Evolutionary conservation across 2,113 vertebrate species (phyloP).

Genomic region (Ctenodactylus gundi): DNA sequence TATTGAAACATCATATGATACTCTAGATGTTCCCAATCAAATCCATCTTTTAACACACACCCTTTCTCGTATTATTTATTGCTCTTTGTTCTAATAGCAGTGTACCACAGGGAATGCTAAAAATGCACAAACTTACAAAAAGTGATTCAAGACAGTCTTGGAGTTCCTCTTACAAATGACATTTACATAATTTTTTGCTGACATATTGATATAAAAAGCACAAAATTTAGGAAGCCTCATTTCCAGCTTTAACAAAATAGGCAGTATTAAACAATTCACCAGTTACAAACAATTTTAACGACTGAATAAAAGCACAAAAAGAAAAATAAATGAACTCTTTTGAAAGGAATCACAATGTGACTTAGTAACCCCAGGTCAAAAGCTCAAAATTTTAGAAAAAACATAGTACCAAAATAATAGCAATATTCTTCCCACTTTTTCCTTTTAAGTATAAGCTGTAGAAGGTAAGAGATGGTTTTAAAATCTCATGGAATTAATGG

Average conservation of each 20-base stretch:
- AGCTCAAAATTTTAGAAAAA: background rate
- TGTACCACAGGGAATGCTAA: background rate
- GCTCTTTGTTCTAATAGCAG: background rate
- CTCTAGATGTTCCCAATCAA: background rate
- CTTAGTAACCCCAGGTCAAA: background rate
- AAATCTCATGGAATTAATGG: background rate
- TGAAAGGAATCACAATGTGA: background rate
- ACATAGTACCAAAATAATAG: background rate
- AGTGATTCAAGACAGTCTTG: no score
- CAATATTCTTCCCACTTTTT: background rate
- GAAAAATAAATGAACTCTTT: background rate
- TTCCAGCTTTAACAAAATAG: background rate
- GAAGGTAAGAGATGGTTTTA: background rate
- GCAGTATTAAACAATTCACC: background rate
- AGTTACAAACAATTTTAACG: background rate
- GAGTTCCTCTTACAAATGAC: fast-evolving
- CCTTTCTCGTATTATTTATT: background rate
- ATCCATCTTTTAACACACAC: background rate
- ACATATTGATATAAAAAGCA: background rate
- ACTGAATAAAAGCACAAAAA: background rate
- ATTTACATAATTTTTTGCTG: background rate
- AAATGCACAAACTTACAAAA: background rate
- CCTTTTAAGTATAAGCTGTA: background rate
- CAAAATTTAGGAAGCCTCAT: background rate
- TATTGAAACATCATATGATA: background rate